Percentiles rank a stretch among this genome's conserved stretches.
Conservation (phyloP, 1,140 invertebrate genomes). For the Pollicipes pollicipes region DNA sequence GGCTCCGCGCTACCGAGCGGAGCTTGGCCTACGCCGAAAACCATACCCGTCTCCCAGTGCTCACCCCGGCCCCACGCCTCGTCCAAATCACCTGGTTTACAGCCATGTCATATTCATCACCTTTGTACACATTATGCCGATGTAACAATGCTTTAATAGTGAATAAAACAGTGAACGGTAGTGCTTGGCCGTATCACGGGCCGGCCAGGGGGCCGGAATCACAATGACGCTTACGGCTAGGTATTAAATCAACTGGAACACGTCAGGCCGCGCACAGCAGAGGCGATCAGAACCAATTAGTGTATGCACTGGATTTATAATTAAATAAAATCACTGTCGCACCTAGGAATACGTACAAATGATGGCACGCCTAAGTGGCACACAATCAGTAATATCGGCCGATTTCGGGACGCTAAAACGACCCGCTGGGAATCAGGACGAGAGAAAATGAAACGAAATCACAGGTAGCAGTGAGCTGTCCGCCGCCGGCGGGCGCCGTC, state of each 20-base stretch:
- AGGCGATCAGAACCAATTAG: background rate
- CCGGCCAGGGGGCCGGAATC: background rate
- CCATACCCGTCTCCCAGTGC: too few species aligned
- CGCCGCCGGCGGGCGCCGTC: too few species aligned
- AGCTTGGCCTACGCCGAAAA: too few species aligned
- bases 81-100: background rate
- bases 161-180: background rate
- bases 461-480: background rate
- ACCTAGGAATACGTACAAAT: background rate
- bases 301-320: background rate
- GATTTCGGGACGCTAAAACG: background rate
- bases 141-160: conserved; percentile 1
- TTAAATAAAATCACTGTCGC: conserved; percentile 1
- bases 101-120: conserved; percentile 1
- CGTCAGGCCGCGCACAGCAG: background rate
- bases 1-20: too few species aligned
- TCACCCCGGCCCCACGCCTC: too few species aligned
- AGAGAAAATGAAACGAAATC: conserved; percentile 2
- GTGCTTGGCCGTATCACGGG: too few species aligned
- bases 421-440: background rate
- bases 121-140: background rate
- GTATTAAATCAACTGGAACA: background rate
- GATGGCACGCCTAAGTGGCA: background rate
- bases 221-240: background rate
- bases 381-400: background rate